Evolutionary conservation across 2,797 vertebrate genomes (phyloP).

Genomic region (Malurus splendens): DNA sequence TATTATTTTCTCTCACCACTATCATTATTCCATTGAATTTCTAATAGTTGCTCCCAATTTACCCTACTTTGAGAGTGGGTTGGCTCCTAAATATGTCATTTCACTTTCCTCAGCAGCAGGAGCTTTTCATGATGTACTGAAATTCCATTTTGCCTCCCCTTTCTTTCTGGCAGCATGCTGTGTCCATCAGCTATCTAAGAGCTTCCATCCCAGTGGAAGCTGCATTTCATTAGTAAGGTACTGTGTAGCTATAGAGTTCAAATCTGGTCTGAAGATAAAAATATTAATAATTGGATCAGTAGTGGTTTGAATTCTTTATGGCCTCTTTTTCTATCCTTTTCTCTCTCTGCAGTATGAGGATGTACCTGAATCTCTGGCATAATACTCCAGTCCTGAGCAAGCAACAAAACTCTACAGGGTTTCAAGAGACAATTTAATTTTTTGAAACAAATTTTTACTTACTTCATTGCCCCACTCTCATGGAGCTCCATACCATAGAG

Average conservation of each 20-base stretch:
- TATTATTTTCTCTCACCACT: slow-evolving; percentile 7
- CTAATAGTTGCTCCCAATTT: slow-evolving; percentile 30
- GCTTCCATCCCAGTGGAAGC: slow-evolving; percentile 34
- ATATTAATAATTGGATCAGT: slow-evolving; percentile 35
- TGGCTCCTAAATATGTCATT: slow-evolving; percentile 29
- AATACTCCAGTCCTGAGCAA: neutral
- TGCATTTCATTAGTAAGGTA: slow-evolving; percentile 39
- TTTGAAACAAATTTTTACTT: slow-evolving; percentile 25
- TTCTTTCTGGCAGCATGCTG: slow-evolving; percentile 41
- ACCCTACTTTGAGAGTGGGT: neutral
- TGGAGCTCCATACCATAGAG: neutral
- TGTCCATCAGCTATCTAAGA: slow-evolving; percentile 49
- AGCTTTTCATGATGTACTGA: slow-evolving; percentile 24
- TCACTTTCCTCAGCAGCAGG: slow-evolving; percentile 45
- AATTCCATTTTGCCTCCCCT: slow-evolving; percentile 27
- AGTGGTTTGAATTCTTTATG: slow-evolving; percentile 13
- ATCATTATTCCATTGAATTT: slow-evolving; percentile 19
- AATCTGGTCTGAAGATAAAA: slow-evolving; percentile 36
- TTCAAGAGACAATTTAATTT: neutral
- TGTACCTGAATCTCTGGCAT: neutral
- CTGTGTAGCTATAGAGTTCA: neutral
- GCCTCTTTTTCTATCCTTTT: neutral
- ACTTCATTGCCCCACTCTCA: neutral
- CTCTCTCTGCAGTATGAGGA: neutral
- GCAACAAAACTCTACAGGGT: slow-evolving; percentile 1